A percentile compares a stretch with the other conserved stretches of the same genome.
Conservation (phyloP, 2,888 invertebrate species). For the Hydraecia micacea region DNA sequence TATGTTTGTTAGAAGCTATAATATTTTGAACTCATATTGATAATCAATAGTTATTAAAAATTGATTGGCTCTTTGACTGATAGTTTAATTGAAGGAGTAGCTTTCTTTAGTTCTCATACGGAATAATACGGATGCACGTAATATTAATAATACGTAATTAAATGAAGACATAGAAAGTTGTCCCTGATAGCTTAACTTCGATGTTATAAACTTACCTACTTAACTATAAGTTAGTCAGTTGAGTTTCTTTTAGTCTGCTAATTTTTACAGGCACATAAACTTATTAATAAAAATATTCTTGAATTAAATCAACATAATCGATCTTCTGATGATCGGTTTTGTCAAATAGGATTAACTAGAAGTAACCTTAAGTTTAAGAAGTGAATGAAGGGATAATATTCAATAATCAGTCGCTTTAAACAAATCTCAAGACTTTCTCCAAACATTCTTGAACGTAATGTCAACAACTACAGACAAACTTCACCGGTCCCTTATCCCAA, state of each 20-base stretch:
- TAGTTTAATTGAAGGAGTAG: conserved; percentile 32
- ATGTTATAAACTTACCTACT: background rate
- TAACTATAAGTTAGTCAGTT: background rate
- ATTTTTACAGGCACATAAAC: background rate
- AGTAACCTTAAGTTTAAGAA: background rate
- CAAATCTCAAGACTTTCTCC: background rate
- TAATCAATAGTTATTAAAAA: conserved; percentile 52
- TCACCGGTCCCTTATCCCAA: background rate
- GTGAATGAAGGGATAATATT: background rate
- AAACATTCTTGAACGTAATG: conserved; percentile 14
- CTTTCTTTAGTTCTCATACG: conserved; percentile 53
- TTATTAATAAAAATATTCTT: background rate
- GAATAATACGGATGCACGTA: conserved; percentile 18
- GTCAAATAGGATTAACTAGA: background rate
- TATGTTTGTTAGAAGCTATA: conserved; percentile 49
- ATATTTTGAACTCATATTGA: conserved; percentile 43
- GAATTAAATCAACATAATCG: background rate
- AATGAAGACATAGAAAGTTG: conserved; percentile 31
- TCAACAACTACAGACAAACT: conserved; percentile 20
- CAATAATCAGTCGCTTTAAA: background rate
- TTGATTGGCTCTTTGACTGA: conserved; percentile 44
- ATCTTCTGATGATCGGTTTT: background rate
- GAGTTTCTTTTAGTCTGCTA: background rate
- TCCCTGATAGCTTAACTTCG: background rate
- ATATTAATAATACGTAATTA: conserved; percentile 39